Conservation (phyloP, 2,797 vertebrate genomes). For the Gobionotothen gibberifrons region DNA sequence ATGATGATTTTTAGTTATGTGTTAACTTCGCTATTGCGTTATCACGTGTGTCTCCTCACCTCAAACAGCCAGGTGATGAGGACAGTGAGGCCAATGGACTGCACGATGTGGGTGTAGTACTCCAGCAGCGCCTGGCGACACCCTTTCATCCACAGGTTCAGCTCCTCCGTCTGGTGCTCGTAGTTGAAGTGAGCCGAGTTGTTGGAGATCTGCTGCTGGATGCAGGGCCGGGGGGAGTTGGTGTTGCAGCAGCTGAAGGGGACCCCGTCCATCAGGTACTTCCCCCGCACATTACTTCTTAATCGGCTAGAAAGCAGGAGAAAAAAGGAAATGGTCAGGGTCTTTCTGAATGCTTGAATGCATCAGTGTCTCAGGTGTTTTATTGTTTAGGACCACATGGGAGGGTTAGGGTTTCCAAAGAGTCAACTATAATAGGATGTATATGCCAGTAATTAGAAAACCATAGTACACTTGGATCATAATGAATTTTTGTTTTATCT, state of each 20-base stretch:
- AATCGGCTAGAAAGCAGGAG: conserved; percentile 82
- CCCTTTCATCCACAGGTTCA: conserved; percentile 91
- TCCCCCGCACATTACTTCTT: conserved; percentile 90
- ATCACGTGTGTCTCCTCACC: conserved; percentile 75
- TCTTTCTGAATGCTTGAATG: background rate
- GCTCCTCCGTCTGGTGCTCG: conserved; percentile 87
- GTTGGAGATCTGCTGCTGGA: conserved; percentile 91
- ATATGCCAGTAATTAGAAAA: background rate
- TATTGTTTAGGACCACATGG: background rate
- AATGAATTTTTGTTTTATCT: background rate
- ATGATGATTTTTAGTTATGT: too few species aligned
- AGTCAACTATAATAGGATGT: background rate
- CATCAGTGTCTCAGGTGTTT: background rate
- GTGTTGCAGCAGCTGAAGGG: conserved; percentile 95
- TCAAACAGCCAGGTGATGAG: conserved; percentile 93
- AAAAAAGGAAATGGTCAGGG: background rate
- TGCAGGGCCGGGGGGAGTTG: conserved; percentile 91
- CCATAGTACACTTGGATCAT: background rate
- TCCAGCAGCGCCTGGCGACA: conserved; percentile 90
- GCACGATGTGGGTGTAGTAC: conserved; percentile 89
- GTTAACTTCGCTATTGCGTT: background rate
- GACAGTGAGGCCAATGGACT: conserved; percentile 88
- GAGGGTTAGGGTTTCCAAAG: background rate
- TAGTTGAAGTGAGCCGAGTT: conserved; percentile 93
- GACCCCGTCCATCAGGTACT: conserved; percentile 89